phyloP scores from a whole-genome alignment of 2,797 vertebrate genomes.

The Danio albolineatus region DNA sequence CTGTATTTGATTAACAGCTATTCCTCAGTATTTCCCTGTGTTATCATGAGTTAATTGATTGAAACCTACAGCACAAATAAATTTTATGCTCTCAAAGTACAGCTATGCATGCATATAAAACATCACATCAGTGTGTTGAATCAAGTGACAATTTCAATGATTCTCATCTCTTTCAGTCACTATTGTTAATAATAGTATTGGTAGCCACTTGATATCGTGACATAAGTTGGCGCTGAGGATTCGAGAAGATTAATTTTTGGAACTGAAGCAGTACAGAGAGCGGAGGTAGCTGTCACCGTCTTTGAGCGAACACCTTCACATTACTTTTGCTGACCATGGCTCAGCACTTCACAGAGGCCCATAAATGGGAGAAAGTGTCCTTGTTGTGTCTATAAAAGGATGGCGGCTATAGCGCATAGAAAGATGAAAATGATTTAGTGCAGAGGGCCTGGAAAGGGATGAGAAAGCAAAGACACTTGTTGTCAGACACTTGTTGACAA shows the following conservation, averaged over 20 bases:
- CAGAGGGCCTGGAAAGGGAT: constrained; percentile 48
- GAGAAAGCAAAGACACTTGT: constrained; percentile 36
- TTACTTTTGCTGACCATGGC: constrained; percentile 37
- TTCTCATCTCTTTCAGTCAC: no score
- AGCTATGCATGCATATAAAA: no score
- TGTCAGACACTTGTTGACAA: constrained; percentile 58
- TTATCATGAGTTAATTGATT: no score
- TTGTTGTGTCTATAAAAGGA: constrained; percentile 81
- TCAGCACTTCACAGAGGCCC: constrained; percentile 63
- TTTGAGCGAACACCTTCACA: constrained; percentile 69
- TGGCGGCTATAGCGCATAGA: constrained; percentile 53
- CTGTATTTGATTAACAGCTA: no score
- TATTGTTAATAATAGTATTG: constrained; percentile 47
- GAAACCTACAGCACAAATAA: no score
- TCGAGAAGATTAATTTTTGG: constrained; percentile 30
- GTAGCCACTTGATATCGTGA: constrained; percentile 45
- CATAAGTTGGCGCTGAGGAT: constrained; percentile 57
- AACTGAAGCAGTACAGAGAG: constrained; percentile 26
- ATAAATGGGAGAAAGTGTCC: constrained; percentile 81
- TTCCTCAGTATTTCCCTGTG: no score
- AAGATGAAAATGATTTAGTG: constrained; percentile 68
- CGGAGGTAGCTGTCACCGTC: constrained; percentile 60
- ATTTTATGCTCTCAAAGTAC: no score
- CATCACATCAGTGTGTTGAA: no score
- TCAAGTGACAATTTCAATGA: no score